Evolutionary conservation across 2,888 invertebrate genomes (phyloP).

Genomic region (Eupithecia dodoneata): DNA sequence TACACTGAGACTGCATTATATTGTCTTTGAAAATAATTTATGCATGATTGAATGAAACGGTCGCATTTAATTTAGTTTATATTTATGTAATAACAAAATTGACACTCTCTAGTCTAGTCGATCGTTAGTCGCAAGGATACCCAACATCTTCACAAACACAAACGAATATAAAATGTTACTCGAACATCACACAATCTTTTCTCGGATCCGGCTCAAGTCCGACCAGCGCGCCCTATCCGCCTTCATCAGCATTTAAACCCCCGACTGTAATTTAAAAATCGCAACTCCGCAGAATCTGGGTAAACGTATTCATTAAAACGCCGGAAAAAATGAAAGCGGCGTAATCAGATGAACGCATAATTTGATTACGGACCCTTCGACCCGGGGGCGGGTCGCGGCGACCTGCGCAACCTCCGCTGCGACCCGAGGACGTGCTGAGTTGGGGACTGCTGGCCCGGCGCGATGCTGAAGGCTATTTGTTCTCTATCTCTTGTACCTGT

Average conservation of each 20-base stretch:
- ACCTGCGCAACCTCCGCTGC: neutral
- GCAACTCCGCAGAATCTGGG: constrained; percentile 15
- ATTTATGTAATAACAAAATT: neutral
- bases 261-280: constrained; percentile 12
- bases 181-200: neutral
- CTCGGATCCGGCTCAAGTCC: neutral
- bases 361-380: constrained; percentile 38
- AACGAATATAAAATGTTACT: neutral
- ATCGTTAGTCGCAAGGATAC: neutral
- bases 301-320: constrained; percentile 43
- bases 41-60: neutral
- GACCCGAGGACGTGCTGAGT: neutral
- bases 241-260: constrained; percentile 4
- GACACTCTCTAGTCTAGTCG: neutral
- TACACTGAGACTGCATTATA: neutral
- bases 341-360: constrained; percentile 46
- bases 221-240: neutral
- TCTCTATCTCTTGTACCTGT: neutral
- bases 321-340: constrained; percentile 34
- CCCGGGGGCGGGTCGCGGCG: constrained; percentile 10
- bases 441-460: neutral
- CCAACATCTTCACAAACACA: neutral
- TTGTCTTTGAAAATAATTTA: neutral
- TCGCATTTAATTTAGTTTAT: neutral
- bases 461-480: neutral